Evolutionary conservation across 2,113 vertebrate species (phyloP), one percentile per base, ranked within the genome.

Genomic region (Lophura nycthemera): DNA sequence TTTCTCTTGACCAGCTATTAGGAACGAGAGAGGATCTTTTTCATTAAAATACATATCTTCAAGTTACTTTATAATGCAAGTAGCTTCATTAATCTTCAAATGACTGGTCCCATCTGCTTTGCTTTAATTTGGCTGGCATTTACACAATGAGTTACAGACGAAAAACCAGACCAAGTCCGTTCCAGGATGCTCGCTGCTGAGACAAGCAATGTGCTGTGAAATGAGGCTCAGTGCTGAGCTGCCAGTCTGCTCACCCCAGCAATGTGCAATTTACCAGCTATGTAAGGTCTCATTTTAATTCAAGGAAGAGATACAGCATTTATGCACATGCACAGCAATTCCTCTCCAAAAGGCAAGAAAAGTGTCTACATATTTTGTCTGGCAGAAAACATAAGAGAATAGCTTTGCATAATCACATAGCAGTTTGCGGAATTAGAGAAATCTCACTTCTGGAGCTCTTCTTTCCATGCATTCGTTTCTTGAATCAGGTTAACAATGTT

Each of bases 121-220:
- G 82, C 80, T 96, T 96, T 87, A 90, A 95, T 95, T 97, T 97
- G 96, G 95, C 95, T 97, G 91, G 92, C 95, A 95, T 96, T 89
- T 94, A 81, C 89, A 96, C 92, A 92, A 77, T 88, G 92, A 95
- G 76, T 75, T 89, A 78, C 66, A 93, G 54, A 96, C 48, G 66
- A 76, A 95, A 96, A 95, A 88, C 47, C 88, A 95, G 76, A 96
- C 72, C 83, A 94, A 95, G 78, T 63, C 83, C 67, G 12, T 97
- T 96, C 86, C 74, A 83, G 94, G 82, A 90, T 90, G 82, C 88
- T 92, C 1, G 1, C 61, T 96, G 75, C 92, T 73, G 93, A 96
- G 86, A 94, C 94, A 89, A 94, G 79, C 74, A 90, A 81, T 86
- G 88, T 92, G 73, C 89, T 95, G 76, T 91, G 87, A 96, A 95